Evolutionary conservation across 2,113 vertebrate species (phyloP), one percentile per base, ranked within the genome.

Genomic region (Cnemophilus loriae): DNA sequence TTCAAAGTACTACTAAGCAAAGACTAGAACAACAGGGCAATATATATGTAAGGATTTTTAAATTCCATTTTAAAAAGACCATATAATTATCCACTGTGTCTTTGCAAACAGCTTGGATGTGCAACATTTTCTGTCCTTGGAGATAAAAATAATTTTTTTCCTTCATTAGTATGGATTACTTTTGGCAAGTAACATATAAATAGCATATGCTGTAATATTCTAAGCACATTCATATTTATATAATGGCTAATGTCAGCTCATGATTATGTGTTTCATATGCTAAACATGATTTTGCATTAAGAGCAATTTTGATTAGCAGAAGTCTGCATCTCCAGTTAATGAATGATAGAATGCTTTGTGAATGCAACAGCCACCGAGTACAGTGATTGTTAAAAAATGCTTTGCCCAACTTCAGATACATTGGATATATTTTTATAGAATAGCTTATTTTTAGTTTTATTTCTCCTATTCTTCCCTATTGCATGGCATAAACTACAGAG

Each of bases 221-320:
- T 85, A 88, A 80, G 89, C 73, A 90, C 52, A 89, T 91, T 93
- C 76, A 50, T 88, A 89, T 83, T 84, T 93, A 92, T 93, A 83
- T 91, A 91, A 88, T 44, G 56, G 52, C 44, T 96, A 93, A 86
- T 80, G 86, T 84, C 75, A 91, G 75, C 22, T 83, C 87, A 75
- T 84, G 41, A 93, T 94, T 91, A 91, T 46, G 57, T 67, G 95
- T 96, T 94, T 88, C 90, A 94, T 79, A 89, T 76, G 75, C 84
- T 87, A 85, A 93, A 65, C 76, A 33, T 69, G 68, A 79, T 89
- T 90, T 91, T 91, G 65, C 70, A 73, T 80, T 84, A 91, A 64
- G 44, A 65, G 30, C 37, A 76, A 83, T 83, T 96, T 57, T 92
- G 57, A 92, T 94, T 87, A 96, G 60, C 63, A 59, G 42, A 93